These are phyloP conservation scores for Doryteuthis pealeii DNA, from an alignment of 1,140 invertebrate genomes.

Conservation along the genomic window DNA sequence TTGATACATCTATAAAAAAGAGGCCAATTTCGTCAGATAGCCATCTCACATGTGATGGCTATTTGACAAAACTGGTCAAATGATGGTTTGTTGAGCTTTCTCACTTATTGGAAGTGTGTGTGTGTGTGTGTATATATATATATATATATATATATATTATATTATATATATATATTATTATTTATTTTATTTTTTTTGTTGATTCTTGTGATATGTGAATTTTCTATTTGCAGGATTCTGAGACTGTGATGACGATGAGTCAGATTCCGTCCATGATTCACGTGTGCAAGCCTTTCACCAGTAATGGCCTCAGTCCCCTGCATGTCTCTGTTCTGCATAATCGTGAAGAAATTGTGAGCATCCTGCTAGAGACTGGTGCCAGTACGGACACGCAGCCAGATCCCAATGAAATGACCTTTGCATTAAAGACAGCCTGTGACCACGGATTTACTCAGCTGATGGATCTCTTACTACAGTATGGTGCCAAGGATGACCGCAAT, in stretches of 20 bases:
- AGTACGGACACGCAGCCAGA: slow-evolving; percentile 54
- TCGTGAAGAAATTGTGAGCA: slow-evolving; percentile 73
- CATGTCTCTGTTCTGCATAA: slow-evolving; percentile 68
- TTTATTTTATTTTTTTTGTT: no score
- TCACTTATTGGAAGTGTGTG: no score
- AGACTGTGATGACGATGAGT: not conserved
- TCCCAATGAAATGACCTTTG: slow-evolving; percentile 60
- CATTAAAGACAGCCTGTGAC: slow-evolving; percentile 75
- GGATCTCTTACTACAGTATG: slow-evolving; percentile 78
- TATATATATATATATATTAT: no score
- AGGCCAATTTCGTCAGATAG: no score
- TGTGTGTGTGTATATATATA: no score
- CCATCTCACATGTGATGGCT: no score
- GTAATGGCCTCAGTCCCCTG: slow-evolving; percentile 15
- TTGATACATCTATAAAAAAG: no score
- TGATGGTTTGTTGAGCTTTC: no score
- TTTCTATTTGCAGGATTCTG: not conserved
- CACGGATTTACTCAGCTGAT: slow-evolving; percentile 66
- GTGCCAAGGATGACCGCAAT: slow-evolving; percentile 86
- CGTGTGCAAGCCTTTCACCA: not conserved
- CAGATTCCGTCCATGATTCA: not conserved
- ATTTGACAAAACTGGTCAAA: no score
- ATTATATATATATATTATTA: no score
- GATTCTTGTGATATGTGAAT: not conserved
- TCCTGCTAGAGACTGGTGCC: slow-evolving; percentile 72